Percentiles rank a stretch among this genome's conserved stretches.
phyloP scores from a whole-genome alignment of 2,888 invertebrate genomes.

The Heliconius sara region DNA sequence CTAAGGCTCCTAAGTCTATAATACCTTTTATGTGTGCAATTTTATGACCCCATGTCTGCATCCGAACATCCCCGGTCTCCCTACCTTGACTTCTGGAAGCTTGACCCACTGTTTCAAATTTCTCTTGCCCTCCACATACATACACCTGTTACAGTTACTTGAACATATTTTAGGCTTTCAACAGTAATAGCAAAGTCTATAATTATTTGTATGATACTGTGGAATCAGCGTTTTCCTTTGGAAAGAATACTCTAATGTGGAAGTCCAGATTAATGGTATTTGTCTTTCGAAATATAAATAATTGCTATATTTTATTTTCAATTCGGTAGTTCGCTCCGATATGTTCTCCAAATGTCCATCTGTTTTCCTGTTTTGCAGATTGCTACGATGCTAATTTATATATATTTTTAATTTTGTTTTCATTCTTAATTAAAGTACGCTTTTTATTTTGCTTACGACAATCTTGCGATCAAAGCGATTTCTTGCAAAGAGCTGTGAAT shows the following conservation, averaged over 20 bases:
- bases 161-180: not conserved
- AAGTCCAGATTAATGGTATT: slow-evolving; percentile 11
- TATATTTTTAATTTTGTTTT: not conserved
- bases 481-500: not conserved
- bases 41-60: not conserved
- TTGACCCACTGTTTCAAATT: not conserved
- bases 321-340: not conserved
- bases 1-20: not conserved
- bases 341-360: not conserved
- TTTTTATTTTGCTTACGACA: slow-evolving; percentile 5
- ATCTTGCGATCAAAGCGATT: not conserved
- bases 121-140: not conserved
- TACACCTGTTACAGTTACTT: not conserved
- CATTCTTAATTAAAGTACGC: not conserved
- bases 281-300: slow-evolving; percentile 17
- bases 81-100: not conserved
- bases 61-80: slow-evolving; percentile 17
- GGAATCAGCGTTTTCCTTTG: not conserved
- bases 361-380: slow-evolving; percentile 1
- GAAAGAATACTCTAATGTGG: not conserved
- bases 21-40: not conserved
- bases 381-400: slow-evolving; percentile 4
- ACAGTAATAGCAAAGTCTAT: not conserved
- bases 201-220: slow-evolving; percentile 2
- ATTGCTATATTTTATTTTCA: slow-evolving; percentile 13